These are phyloP conservation scores for Candoia aspera DNA, from an alignment of 2,113 vertebrate species.

Conservation along the genomic window DNA sequence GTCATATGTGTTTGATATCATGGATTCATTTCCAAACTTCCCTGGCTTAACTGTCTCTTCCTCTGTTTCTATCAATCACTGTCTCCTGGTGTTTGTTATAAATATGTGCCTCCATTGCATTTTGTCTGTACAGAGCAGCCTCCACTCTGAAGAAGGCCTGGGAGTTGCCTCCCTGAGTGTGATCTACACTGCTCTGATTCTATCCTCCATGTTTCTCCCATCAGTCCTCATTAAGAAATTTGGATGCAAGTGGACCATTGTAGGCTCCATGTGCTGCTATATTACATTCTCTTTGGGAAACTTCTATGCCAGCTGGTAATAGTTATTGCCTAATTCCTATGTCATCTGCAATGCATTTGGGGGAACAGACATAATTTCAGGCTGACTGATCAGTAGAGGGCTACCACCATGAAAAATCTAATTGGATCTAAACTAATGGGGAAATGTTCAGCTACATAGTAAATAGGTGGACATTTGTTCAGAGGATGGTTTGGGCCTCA, in stretches of 20 bases:
- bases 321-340: neutral
- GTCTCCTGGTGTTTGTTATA: neutral
- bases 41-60: neutral
- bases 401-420: neutral
- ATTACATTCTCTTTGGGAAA: constrained; percentile 89
- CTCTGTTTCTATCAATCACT: neutral
- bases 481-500: neutral
- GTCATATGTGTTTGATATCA: neutral
- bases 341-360: neutral
- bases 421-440: neutral
- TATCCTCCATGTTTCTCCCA: constrained; percentile 94
- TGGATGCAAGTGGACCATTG: constrained; percentile 96
- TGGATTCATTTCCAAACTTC: neutral
- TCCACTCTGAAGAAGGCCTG: constrained; percentile 86
- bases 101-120: neutral
- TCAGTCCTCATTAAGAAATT: constrained; percentile 88
- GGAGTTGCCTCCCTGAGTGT: constrained; percentile 89
- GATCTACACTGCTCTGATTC: constrained; percentile 84
- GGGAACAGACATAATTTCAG: neutral
- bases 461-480: neutral
- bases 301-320: constrained; percentile 90
- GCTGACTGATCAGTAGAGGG: neutral
- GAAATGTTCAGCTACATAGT: neutral
- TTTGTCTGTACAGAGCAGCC: constrained; percentile 85
- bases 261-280: constrained; percentile 89